These are phyloP conservation scores for Heliopora coerulea DNA, from an alignment of 92 coral and sea anemone species.

Conservation along the genomic window DNA sequence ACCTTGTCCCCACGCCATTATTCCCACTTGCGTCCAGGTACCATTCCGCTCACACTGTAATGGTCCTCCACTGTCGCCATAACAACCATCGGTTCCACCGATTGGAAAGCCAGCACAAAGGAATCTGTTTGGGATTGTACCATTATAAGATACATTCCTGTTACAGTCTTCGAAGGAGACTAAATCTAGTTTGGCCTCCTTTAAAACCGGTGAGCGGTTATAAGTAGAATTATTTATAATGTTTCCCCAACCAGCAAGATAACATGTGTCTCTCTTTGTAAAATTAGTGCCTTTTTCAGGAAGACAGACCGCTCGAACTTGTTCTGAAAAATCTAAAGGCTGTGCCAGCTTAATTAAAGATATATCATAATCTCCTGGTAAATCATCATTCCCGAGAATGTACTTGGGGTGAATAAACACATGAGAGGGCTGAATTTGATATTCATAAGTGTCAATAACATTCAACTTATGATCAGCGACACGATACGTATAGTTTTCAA, in stretches of 20 bases:
- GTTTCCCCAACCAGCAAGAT: constrained; percentile 91
- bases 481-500: constrained; percentile 21
- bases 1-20: constrained; percentile 85
- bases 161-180: constrained; percentile 59
- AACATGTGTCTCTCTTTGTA: constrained; percentile 60
- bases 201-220: constrained; percentile 50
- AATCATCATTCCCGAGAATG: constrained; percentile 1
- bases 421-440: constrained; percentile 44
- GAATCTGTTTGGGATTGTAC: constrained; percentile 49
- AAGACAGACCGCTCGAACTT: constrained; percentile 66
- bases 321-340: constrained; percentile 51
- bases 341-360: constrained; percentile 60
- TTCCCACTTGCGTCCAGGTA: constrained; percentile 73
- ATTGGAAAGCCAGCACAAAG: constrained; percentile 69
- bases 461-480: constrained; percentile 69
- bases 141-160: constrained; percentile 58
- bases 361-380: constrained; percentile 57
- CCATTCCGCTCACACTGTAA: constrained; percentile 77
- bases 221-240: constrained; percentile 39
- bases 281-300: constrained; percentile 53
- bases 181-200: constrained; percentile 61
- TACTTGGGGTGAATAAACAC: constrained; percentile 54
- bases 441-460: constrained; percentile 57
- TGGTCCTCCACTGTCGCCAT: constrained; percentile 89
- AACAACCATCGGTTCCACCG: constrained; percentile 73